Percentiles rank a stretch among this genome's conserved stretches.
Evolutionary conservation across 2,888 invertebrate genomes (phyloP).

Genomic region (Apodemia hepburni): DNA sequence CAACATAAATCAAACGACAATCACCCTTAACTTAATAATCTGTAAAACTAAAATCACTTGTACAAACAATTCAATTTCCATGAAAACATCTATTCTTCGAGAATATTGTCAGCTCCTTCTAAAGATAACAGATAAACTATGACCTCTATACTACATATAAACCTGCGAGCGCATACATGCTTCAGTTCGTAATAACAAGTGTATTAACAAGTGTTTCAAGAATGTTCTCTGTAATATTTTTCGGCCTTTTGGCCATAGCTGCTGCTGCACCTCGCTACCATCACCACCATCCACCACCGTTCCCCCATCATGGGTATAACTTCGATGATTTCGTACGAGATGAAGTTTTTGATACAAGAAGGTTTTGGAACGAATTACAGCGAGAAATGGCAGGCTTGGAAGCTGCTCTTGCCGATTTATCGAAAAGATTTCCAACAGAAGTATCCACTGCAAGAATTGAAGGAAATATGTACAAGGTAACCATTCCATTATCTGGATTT

Average conservation of each 20-base stretch:
- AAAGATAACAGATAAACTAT: conserved; percentile 7
- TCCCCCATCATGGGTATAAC: conserved; percentile 21
- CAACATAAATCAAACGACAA: neutral
- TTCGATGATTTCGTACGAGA: conserved; percentile 35
- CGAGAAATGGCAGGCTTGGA: conserved; percentile 50
- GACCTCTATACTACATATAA: neutral
- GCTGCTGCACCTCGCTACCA: conserved; percentile 47
- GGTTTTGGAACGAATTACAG: conserved; percentile 51
- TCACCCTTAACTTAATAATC: neutral
- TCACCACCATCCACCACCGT: conserved; percentile 27
- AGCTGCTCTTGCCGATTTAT: conserved; percentile 43
- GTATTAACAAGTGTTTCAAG: neutral
- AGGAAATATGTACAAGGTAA: conserved; percentile 52
- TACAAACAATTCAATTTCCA: conserved; percentile 1
- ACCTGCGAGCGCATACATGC: neutral
- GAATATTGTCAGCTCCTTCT: neutral
- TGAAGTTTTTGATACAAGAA: conserved; percentile 49
- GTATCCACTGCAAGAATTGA: conserved; percentile 39
- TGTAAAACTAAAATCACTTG: neutral
- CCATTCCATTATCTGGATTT: conserved; percentile 46
- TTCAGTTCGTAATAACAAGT: neutral
- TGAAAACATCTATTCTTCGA: neutral
- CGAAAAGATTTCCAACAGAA: conserved; percentile 43
- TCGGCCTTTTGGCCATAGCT: conserved; percentile 44
- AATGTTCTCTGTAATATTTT: conserved; percentile 45